A percentile compares a stretch with the other conserved stretches of the same genome.
Conservation (phyloP, 2,797 vertebrate genomes). For the Gallinago solitaria region DNA sequence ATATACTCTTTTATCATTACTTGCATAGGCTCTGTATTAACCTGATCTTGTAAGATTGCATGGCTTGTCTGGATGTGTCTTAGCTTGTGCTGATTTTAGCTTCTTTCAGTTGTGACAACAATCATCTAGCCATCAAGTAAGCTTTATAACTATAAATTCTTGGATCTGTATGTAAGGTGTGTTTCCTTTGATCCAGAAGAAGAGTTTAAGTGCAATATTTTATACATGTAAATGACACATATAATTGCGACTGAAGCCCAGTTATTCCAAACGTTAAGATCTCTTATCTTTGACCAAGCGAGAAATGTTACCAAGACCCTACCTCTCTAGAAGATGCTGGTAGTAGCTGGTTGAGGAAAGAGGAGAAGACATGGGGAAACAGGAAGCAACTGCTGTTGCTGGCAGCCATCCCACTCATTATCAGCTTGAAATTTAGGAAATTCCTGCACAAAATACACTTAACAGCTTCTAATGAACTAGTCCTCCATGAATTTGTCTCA, state of each 20-base stretch:
- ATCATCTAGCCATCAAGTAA: not conserved
- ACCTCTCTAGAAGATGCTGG: not conserved
- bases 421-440: not conserved
- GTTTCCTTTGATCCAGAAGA: not conserved
- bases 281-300: not conserved
- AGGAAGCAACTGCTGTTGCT: not conserved
- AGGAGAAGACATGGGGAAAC: not conserved
- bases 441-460: not conserved
- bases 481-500: not conserved
- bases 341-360: not conserved
- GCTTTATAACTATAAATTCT: not conserved
- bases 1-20: not conserved
- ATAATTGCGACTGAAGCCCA: not conserved
- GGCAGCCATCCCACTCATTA: fast-evolving
- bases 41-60: not conserved
- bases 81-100: not conserved
- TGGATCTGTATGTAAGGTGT: not conserved
- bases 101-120: not conserved
- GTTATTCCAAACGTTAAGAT: not conserved
- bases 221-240: not conserved
- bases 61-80: not conserved
- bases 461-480: not conserved
- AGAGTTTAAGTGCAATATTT: not conserved
- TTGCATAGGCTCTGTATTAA: not conserved
- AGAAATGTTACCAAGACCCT: not conserved